Conservation (phyloP, 1,140 invertebrate species). For the Dendrolimus punctatus region DNA sequence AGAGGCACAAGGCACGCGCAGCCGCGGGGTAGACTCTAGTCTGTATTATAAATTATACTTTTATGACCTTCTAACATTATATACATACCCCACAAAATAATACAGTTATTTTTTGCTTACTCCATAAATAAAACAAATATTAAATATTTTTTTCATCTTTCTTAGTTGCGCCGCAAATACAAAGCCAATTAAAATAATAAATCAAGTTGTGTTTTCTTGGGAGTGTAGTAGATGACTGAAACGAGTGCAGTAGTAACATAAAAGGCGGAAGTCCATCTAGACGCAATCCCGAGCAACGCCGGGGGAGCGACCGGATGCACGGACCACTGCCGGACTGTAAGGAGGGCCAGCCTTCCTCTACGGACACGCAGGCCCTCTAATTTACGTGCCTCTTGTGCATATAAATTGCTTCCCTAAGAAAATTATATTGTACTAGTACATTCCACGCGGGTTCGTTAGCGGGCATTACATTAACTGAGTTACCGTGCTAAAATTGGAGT, state of each 20-base stretch:
- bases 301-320: constrained; percentile 33
- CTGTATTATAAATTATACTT: no score
- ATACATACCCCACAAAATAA: no score
- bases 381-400: constrained; percentile 20
- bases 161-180: neutral
- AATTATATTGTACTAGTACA: neutral
- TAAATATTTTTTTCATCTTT: no score
- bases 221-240: constrained; percentile 9
- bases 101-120: no score
- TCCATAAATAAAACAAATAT: no score
- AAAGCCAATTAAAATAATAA: neutral
- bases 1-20: no score
- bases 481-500: no score
- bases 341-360: constrained; percentile 44
- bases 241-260: constrained; percentile 25
- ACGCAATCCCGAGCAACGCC: constrained; percentile 21
- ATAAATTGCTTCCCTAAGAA: constrained; percentile 14
- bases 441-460: no score
- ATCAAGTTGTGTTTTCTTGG: neutral
- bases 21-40: no score
- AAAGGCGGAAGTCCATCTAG: constrained; percentile 62
- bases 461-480: no score
- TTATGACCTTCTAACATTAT: no score
- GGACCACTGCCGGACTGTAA: constrained; percentile 37
- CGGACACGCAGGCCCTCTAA: constrained; percentile 11